Conservation (phyloP, 2,797 vertebrate genomes). For the Danio tinwini region DNA sequence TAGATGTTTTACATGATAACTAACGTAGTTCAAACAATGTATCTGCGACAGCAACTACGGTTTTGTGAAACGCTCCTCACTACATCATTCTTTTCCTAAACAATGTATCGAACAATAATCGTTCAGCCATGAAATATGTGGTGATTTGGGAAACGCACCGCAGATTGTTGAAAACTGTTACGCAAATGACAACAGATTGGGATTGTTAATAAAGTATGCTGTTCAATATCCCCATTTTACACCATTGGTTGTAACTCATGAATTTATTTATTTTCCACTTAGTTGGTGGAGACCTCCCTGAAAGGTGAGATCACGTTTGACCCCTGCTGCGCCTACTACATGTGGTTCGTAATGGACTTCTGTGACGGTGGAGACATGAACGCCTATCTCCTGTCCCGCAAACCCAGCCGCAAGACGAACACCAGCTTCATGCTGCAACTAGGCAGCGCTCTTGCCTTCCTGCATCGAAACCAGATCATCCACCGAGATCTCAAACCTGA, state of each 20-base stretch:
- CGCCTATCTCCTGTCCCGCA: slow-evolving; percentile 92
- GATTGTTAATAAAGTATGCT: background rate
- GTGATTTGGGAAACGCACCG: no score
- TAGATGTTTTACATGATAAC: no score
- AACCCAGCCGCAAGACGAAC: slow-evolving; percentile 94
- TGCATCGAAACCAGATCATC: slow-evolving; percentile 97
- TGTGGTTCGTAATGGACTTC: slow-evolving; percentile 99
- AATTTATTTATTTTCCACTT: slow-evolving; percentile 1
- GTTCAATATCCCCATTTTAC: background rate
- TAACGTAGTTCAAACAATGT: no score
- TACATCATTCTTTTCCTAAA: no score
- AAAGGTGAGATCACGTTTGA: slow-evolving; percentile 97
- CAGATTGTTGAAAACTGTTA: background rate
- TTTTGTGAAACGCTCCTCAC: no score
- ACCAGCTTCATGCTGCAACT: slow-evolving; percentile 98
- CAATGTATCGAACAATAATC: no score
- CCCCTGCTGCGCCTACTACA: slow-evolving; percentile 91
- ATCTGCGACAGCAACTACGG: no score
- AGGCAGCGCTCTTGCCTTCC: slow-evolving; percentile 94
- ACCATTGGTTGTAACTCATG: background rate
- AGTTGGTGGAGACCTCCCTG: slow-evolving; percentile 91
- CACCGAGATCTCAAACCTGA: slow-evolving; percentile 97
- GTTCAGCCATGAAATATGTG: no score
- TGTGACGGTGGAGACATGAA: slow-evolving; percentile 99
- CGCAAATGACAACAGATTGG: background rate